Evolutionary conservation across 1,140 invertebrate species (phyloP), one percentile per base, ranked within the genome.

Genomic region (Drosophila virilis): DNA sequence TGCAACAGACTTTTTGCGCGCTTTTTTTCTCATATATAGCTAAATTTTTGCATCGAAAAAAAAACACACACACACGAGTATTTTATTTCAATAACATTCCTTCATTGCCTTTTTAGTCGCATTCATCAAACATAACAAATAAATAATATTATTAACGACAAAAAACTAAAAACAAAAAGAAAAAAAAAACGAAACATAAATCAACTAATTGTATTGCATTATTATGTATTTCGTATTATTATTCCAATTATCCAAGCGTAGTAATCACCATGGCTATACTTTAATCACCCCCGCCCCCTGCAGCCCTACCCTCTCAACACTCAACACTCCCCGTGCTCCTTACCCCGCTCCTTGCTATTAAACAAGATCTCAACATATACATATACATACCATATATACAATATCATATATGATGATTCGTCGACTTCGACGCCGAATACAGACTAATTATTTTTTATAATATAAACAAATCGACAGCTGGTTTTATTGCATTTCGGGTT

Each of bases 401-500:
- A 74, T 84, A 82, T 66, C 59, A 77, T 77, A 66, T 77, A 72
- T 84, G 62, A 84, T 45, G 82, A 85, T 80, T 82, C 82, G 82
- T 86, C 82, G 76, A 86, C 82, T 88, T 88, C 75, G 83, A 70
- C 82, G 83, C 83, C 77, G 83, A 73, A 86, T 86, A 86, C 83
- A 86, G 83, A 86, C 83, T 86, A 86, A 86, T 86, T 86, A 86
- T 86, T 86, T 86, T 86, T 86, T 86, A 86, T 86, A 86, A 86
- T 86, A 86, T 86, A 86, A 86, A 88, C 83, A 86, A 86, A 86
- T 83, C 76, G 76, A 86, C 83, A 86, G 84, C 83, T 86, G 83
- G 83, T 86, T 86, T 86, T 86, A 86, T 86, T 86, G 73, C 76
- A 72, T 50, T 48, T 32, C 37, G 48, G 15, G 9, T 17, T 17